Conservation (phyloP, 1,140 invertebrate genomes). For the Bombus confusus region DNA sequence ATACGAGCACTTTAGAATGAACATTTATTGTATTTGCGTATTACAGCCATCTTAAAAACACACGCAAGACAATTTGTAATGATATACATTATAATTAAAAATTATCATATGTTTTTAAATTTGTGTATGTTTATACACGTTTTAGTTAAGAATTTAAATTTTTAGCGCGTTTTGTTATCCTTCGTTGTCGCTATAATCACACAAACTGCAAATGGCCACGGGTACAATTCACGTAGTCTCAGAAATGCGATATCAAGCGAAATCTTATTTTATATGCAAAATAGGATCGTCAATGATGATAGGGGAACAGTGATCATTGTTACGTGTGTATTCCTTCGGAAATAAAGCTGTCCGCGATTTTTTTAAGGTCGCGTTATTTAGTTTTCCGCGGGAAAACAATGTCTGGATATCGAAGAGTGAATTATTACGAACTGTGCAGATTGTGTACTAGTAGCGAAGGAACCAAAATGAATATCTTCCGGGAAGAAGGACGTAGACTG, state of each 20-base stretch:
- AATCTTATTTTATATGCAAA: slow-evolving; percentile 45
- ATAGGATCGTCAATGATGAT: slow-evolving; percentile 40
- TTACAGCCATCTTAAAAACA: neutral
- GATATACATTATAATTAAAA: neutral
- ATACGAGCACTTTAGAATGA: neutral
- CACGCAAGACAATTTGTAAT: neutral
- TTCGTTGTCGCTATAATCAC: slow-evolving; percentile 46
- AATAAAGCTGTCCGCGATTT: slow-evolving; percentile 34
- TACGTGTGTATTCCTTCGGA: slow-evolving; percentile 30
- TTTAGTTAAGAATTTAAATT: slow-evolving; percentile 26
- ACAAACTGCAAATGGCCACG: slow-evolving; percentile 68
- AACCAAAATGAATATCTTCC: slow-evolving; percentile 86
- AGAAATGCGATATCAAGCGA: slow-evolving; percentile 69
- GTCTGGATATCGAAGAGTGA: slow-evolving; percentile 86
- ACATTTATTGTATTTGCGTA: neutral
- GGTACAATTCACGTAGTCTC: slow-evolving; percentile 43
- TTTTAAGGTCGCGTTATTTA: slow-evolving; percentile 38
- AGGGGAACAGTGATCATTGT: slow-evolving; percentile 49
- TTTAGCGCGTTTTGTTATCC: slow-evolving; percentile 29
- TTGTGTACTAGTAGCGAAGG: slow-evolving; percentile 87
- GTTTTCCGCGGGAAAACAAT: slow-evolving; percentile 80
- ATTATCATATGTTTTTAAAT: neutral
- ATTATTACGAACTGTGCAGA: slow-evolving; percentile 88
- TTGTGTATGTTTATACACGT: neutral
- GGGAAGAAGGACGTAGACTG: slow-evolving; percentile 85